Base-by-base conservation (phyloP, 1,140 invertebrate genomes). In the Cryptotermes secundus region DNA sequence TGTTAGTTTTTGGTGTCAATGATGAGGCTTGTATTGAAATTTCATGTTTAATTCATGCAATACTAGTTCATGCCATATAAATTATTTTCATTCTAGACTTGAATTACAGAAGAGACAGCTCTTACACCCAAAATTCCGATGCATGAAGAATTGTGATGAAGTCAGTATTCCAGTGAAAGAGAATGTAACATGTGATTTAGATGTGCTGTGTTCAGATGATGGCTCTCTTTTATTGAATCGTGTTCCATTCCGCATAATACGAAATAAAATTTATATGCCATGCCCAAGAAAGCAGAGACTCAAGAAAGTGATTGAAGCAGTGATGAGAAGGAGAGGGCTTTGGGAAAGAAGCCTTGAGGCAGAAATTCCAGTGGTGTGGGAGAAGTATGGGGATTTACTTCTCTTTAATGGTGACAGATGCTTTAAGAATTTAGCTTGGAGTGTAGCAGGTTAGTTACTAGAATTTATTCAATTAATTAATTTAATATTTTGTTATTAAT, bases 381-480 rank as follows among this genome's bases (percentile, higher is more conserved):
- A 84, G 72, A 84, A 65, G 35, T 84, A 80, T 80, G 72, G 72
- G 12, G 83, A 84, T 65, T 49, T 84, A 16, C 10, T 84, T 6
- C 38, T 84, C 22, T 80, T 84, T 49, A 84, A 80, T 45, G 35
- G 35, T 34, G n/a, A 65, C 19, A 84, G 49, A 49, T 80, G 80
- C 31, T 84, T 84, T 80, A 34, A 34, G 34, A 38, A 42, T 80
- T 7, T 7, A 38, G 34, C 10, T 3, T 84, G 83, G 83, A 19
- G 24, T 45, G 42, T 19, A 59, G 81, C 81, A 82, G 81, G 81
- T 82, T 31, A 59, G 38, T 31, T 24, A 38, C 7, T 45, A 9
- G 2, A 81, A 38, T 81, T n/a, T 38, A 34, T 4, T n/a, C 1
- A 81, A 81, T 81, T 34, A 45, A 26, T 38, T 36, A 35, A 9